These are phyloP conservation scores for Rhodeus uyekii DNA, from an alignment of 2,797 vertebrate species.

Conservation along the genomic window DNA sequence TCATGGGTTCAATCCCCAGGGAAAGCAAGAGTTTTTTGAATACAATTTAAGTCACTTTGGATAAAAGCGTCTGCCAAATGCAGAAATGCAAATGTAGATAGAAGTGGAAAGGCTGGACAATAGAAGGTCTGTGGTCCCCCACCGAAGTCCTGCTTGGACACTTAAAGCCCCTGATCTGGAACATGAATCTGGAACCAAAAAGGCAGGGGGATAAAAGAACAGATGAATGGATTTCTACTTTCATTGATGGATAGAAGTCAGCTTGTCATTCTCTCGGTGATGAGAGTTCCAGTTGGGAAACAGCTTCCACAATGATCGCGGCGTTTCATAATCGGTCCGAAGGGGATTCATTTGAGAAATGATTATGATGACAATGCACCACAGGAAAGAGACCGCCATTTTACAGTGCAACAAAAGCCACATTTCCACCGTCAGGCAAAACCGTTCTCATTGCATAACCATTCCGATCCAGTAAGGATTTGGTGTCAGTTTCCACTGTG, in stretches of 20 bases:
- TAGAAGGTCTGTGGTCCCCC: too few species aligned
- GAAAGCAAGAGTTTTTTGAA: too few species aligned
- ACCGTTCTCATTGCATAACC: not conserved
- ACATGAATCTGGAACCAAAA: conserved; percentile 38
- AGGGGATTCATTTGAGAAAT: not conserved
- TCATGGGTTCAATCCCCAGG: too few species aligned
- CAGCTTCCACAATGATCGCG: not conserved
- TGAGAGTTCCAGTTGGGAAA: conserved; percentile 37
- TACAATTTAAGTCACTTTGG: too few species aligned
- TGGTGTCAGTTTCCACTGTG: not conserved
- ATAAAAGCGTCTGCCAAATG: too few species aligned
- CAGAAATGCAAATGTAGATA: too few species aligned
- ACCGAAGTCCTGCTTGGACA: conserved; percentile 22
- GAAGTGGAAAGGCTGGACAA: too few species aligned
- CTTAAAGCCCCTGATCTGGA: conserved; percentile 55
- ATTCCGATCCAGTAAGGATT: not conserved
- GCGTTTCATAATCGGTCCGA: not conserved
- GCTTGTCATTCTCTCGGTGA: conserved; percentile 47
- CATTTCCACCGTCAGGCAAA: not conserved
- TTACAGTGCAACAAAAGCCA: not conserved
- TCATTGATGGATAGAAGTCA: conserved; percentile 59
- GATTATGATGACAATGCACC: not conserved
- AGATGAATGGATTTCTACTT: conserved; percentile 54
- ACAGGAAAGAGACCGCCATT: not conserved
- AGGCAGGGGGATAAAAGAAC: conserved; percentile 23